phyloP scores from a whole-genome alignment of 2,113 vertebrate genomes.

The Neogale vison region DNA sequence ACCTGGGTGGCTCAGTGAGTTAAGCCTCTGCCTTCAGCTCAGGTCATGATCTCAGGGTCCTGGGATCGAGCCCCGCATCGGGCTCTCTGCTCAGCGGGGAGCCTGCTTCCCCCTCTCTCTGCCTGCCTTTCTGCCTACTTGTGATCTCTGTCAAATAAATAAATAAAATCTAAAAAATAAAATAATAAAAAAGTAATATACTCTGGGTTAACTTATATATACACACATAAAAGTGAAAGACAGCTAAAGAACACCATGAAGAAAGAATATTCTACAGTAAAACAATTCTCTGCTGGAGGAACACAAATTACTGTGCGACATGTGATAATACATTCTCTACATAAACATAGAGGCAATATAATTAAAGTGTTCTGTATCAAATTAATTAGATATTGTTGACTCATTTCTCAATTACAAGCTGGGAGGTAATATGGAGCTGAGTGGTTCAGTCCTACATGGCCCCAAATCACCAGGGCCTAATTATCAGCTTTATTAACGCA shows the following conservation, averaged over 20 bases:
- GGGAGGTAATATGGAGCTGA: background rate
- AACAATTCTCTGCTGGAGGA: background rate
- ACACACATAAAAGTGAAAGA: background rate
- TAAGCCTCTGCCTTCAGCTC: no score
- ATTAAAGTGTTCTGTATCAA: background rate
- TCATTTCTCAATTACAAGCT: background rate
- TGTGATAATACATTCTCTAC: background rate
- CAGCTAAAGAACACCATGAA: background rate
- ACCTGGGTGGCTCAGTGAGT: no score
- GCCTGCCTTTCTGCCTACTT: no score
- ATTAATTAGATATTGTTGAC: background rate
- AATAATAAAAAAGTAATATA: background rate
- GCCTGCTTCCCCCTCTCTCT: no score
- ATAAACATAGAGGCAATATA: background rate
- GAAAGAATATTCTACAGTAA: background rate
- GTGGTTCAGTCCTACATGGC: background rate
- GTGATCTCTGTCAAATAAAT: no score
- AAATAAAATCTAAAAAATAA: background rate
- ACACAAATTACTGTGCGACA: background rate
- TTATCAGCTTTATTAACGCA: background rate
- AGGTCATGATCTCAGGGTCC: no score
- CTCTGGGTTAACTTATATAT: background rate
- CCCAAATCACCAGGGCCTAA: background rate
- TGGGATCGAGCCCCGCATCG: rapidly evolving
- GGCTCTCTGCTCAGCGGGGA: no score